Evolutionary conservation across 1,140 invertebrate genomes (phyloP).

Genomic region (Calosoma granatense): DNA sequence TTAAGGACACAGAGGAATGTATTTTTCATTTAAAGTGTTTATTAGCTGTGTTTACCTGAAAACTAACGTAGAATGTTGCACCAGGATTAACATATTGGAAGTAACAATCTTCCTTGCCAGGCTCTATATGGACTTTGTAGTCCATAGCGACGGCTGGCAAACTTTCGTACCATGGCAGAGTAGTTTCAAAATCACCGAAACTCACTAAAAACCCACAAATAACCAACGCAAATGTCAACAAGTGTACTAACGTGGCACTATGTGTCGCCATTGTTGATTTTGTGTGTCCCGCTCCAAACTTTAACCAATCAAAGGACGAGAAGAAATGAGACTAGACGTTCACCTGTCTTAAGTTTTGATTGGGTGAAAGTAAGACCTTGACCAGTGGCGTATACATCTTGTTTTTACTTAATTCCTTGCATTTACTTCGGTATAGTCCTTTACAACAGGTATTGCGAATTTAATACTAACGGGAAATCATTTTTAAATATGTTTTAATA

Average conservation of each 20-base stretch:
- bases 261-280: background rate
- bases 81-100: slow-evolving; percentile 85
- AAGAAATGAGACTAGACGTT: no score
- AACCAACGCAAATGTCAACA: background rate
- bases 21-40: slow-evolving; percentile 1
- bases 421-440: no score
- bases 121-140: slow-evolving; percentile 87
- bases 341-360: background rate
- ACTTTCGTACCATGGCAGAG: slow-evolving; percentile 62
- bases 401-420: background rate
- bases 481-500: no score
- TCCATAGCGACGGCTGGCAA: slow-evolving; percentile 87
- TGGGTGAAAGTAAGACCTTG: background rate
- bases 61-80: slow-evolving; percentile 87
- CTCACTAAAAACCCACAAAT: background rate
- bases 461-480: no score
- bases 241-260: background rate
- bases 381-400: background rate
- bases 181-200: slow-evolving; percentile 18
- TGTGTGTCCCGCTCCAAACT: background rate
- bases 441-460: no score
- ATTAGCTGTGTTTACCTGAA: slow-evolving; percentile 55
- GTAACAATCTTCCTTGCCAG: slow-evolving; percentile 91
- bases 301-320: background rate
- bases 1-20: background rate